phyloP scores from a whole-genome alignment of 2,113 vertebrate species.

The Micronisus gabar region DNA sequence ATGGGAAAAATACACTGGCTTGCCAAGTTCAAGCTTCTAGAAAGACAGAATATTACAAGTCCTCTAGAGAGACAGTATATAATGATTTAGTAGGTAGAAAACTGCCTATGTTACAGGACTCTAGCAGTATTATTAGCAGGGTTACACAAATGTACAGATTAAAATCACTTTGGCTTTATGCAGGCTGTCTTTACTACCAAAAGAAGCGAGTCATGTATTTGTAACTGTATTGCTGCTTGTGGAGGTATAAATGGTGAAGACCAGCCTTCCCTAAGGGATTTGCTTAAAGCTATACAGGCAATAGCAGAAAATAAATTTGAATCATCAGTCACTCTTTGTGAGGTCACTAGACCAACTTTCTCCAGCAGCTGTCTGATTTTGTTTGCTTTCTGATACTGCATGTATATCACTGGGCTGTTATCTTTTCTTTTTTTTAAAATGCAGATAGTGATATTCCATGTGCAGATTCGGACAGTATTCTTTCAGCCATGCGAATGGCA shows the following conservation, averaged over 20 bases:
- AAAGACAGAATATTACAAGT: background rate
- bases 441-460: background rate
- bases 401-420: background rate
- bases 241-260: background rate
- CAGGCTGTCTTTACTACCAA: background rate
- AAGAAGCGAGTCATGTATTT: background rate
- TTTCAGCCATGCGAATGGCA: slow-evolving; percentile 46
- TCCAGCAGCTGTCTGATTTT: background rate
- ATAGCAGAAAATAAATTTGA: background rate
- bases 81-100: background rate
- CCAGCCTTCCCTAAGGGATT: background rate
- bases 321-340: background rate
- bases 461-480: slow-evolving; percentile 9
- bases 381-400: background rate
- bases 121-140: background rate
- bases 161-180: background rate
- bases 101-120: background rate
- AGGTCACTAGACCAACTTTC: background rate
- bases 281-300: background rate
- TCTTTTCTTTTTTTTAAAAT: background rate
- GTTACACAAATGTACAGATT: background rate
- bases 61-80: background rate
- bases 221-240: background rate
- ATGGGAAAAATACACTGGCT: background rate
- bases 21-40: background rate